Evolutionary conservation across 2,797 vertebrate genomes (phyloP).

Genomic region (Xiphorhynchus erythropygius): DNA sequence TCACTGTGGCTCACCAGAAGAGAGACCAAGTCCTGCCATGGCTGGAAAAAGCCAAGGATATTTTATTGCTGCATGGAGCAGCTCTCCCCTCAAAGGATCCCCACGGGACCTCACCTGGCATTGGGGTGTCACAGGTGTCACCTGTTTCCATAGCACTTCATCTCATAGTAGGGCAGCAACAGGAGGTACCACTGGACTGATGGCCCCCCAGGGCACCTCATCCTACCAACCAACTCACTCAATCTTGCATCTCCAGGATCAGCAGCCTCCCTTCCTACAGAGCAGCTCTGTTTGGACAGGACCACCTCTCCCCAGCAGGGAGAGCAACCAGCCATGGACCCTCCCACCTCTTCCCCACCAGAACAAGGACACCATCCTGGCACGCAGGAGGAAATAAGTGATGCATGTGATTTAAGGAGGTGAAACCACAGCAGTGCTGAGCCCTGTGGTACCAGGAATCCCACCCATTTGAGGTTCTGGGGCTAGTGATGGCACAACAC

Average conservation of each 20-base stretch:
- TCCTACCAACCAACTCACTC: background rate
- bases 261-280: background rate
- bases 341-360: background rate
- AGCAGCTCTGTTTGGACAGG: background rate
- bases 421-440: background rate
- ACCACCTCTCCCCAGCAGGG: background rate
- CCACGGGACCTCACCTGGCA: background rate
- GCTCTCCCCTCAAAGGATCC: background rate
- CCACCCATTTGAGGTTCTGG: background rate
- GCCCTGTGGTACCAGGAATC: background rate
- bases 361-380: background rate
- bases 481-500: background rate
- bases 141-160: background rate
- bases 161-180: background rate
- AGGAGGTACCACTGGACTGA: background rate
- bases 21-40: rapidly evolving
- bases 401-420: background rate
- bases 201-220: background rate
- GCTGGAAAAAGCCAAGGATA: background rate
- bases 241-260: background rate
- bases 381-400: background rate
- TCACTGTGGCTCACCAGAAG: background rate
- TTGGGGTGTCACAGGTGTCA: background rate
- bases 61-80: background rate
- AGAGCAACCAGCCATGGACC: background rate